Conservation (phyloP, 2,113 vertebrate genomes). For the Psittacula cyanocephala region DNA sequence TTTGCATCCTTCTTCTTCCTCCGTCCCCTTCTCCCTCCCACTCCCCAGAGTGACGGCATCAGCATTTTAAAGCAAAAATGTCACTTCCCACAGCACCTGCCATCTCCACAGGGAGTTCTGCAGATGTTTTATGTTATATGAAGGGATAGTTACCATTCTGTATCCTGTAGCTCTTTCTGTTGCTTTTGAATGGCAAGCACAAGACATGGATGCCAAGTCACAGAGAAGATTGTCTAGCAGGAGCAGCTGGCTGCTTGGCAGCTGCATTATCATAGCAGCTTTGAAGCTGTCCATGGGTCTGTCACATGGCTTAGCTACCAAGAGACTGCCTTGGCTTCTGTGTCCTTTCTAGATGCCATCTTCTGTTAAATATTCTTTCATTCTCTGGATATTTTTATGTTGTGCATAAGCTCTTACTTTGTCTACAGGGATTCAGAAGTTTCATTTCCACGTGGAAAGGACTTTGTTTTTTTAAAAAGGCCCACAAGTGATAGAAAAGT, state of each 20-base stretch:
- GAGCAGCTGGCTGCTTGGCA: conserved; percentile 74
- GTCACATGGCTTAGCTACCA: conserved; percentile 50
- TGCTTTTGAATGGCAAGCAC: conserved; percentile 27
- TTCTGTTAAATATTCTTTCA: conserved; percentile 37
- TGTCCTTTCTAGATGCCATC: conserved; percentile 57
- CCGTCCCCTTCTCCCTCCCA: not conserved
- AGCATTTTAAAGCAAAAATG: not conserved
- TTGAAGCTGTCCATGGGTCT: conserved; percentile 71
- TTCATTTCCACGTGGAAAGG: not conserved
- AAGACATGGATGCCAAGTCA: conserved; percentile 54
- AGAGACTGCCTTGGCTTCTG: conserved; percentile 55
- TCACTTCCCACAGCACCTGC: not conserved
- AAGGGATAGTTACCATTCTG: not conserved
- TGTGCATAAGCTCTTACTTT: not conserved
- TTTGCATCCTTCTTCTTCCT: not conserved
- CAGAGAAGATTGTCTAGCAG: conserved; percentile 61
- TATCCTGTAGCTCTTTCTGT: conserved; percentile 25
- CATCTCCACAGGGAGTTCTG: not conserved
- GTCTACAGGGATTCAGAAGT: not conserved
- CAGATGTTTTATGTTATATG: not conserved
- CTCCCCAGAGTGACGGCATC: not conserved
- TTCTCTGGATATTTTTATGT: conserved; percentile 9
- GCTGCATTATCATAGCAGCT: conserved; percentile 50
- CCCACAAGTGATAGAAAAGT: not conserved
- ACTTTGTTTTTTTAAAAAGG: not conserved